Evolutionary conservation across 2,888 invertebrate species (phyloP).

Genomic region (Pandemis heparana): DNA sequence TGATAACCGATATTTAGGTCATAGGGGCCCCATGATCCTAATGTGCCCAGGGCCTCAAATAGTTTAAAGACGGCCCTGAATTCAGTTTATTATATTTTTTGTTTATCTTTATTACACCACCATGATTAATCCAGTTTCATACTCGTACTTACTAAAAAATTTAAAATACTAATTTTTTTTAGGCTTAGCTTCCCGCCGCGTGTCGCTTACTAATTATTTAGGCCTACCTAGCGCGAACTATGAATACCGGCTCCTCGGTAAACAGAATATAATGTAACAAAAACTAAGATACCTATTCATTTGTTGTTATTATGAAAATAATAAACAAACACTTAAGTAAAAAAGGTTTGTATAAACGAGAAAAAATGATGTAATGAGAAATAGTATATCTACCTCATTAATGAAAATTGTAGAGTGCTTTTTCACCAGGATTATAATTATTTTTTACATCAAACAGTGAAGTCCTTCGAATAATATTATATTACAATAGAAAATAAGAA

Average conservation of each 20-base stretch:
- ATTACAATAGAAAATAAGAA: conserved; percentile 12
- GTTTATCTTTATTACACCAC: too few species aligned
- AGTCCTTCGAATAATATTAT: conserved; percentile 17
- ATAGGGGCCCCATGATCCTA: too few species aligned
- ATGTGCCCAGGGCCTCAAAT: too few species aligned
- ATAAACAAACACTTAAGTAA: background rate
- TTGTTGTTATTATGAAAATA: background rate
- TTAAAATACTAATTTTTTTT: background rate
- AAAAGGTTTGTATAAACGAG: background rate
- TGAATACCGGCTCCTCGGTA: background rate
- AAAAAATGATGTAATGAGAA: background rate
- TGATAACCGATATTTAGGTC: too few species aligned
- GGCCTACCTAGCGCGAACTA: conserved; percentile 17
- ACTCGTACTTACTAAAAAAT: too few species aligned
- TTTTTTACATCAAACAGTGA: conserved; percentile 7
- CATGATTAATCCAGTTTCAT: too few species aligned
- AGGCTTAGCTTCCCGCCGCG: conserved; percentile 11
- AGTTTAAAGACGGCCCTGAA: too few species aligned
- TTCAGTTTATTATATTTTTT: too few species aligned
- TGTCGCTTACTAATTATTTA: conserved; percentile 30
- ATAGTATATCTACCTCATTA: too few species aligned
- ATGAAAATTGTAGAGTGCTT: background rate
- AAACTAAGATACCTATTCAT: background rate
- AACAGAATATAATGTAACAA: background rate
- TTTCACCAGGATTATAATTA: conserved; percentile 11